Percentiles rank a stretch among this genome's conserved stretches.
Conservation (phyloP, 2,113 vertebrate species). For the Rynchops niger region DNA sequence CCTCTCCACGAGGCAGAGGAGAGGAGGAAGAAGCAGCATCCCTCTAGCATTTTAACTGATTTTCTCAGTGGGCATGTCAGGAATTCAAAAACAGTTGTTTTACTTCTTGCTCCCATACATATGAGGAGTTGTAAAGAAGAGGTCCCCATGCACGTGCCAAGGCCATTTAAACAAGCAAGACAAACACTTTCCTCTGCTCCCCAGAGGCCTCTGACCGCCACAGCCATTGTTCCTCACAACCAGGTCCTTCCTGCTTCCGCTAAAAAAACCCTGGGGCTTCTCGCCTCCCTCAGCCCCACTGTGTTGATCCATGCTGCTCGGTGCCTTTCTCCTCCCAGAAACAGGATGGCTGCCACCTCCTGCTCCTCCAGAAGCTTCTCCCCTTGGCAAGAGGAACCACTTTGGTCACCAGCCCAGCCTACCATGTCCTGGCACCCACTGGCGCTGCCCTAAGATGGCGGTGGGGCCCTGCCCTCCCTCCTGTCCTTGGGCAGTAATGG, state of each 20-base stretch:
- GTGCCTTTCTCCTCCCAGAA: neutral
- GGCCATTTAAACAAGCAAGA: neutral
- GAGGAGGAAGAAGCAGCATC: neutral
- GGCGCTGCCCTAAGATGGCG: accelerated
- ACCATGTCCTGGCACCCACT: too few species aligned
- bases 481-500: accelerated
- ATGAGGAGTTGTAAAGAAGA: neutral
- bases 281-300: accelerated
- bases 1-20: neutral
- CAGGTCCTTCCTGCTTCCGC: neutral
- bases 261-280: neutral
- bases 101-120: neutral
- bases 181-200: neutral
- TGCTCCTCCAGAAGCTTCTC: neutral
- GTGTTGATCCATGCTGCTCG: neutral
- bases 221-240: accelerated
- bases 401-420: accelerated
- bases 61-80: neutral
- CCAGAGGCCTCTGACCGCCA: neutral
- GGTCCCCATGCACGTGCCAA: accelerated
- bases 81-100: neutral
- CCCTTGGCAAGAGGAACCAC: too few species aligned
- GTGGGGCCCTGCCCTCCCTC: too few species aligned
- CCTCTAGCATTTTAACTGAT: neutral
- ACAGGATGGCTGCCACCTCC: neutral